Percentiles rank a stretch among this genome's conserved stretches.
phyloP scores from a whole-genome alignment of 2,888 invertebrate genomes.

The Rhodophaea formosa region DNA sequence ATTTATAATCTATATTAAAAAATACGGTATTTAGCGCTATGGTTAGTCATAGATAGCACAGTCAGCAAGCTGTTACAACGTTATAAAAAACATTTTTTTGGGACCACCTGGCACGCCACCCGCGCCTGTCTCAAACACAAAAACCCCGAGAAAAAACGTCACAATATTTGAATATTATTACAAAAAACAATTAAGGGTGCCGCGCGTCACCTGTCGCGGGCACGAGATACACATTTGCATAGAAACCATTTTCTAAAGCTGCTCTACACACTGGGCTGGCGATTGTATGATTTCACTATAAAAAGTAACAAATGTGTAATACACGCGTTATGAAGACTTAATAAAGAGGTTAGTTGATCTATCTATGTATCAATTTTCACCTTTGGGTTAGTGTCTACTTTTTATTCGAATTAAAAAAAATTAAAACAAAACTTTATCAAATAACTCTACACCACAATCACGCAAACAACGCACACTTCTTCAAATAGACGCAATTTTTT shows the following conservation, averaged over 20 bases:
- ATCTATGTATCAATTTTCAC: no score
- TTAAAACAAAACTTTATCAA: no score
- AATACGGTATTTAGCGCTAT: background rate
- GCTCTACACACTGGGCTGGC: constrained; percentile 29
- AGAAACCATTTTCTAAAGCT: constrained; percentile 63
- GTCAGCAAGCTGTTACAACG: constrained; percentile 65
- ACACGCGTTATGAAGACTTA: background rate
- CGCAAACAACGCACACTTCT: no score
- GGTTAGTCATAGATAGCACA: constrained; percentile 27
- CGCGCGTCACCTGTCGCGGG: constrained; percentile 77
- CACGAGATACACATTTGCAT: constrained; percentile 78
- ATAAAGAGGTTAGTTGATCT: no score
- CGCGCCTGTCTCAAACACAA: constrained; percentile 59
- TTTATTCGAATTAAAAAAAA: no score
- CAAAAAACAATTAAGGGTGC: constrained; percentile 80
- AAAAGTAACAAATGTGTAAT: background rate
- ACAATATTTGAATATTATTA: constrained; percentile 80
- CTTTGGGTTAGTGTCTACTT: no score
- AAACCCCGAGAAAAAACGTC: constrained; percentile 73
- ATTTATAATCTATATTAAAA: background rate
- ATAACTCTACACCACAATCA: no score
- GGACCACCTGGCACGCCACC: constrained; percentile 78
- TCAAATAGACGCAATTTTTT: no score
- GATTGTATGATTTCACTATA: constrained; percentile 21
- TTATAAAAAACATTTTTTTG: constrained; percentile 60